These are phyloP conservation scores for Sigmodon hispidus DNA, from an alignment of 2,113 vertebrate species.

Conservation along the genomic window DNA sequence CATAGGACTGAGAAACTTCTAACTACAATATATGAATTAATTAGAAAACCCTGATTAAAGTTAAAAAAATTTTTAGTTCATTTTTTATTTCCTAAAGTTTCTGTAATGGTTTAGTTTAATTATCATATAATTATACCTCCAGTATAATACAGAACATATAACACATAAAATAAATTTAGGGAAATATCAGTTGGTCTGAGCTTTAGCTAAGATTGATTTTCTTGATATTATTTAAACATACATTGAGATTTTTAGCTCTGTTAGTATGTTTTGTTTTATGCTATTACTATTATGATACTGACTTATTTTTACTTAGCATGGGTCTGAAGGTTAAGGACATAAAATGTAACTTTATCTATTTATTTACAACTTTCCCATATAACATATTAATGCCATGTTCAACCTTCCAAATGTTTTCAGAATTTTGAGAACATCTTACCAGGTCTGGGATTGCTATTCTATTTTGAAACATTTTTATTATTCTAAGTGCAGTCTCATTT, in stretches of 20 bases:
- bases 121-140: not conserved
- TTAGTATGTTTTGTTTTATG: not conserved
- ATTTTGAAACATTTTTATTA: not conserved
- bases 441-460: not conserved
- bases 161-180: not conserved
- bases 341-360: not conserved
- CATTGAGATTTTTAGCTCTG: not conserved
- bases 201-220: constrained; percentile 7
- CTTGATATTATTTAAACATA: not conserved
- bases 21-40: too few relatives aligned
- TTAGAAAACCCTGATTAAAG: too few relatives aligned
- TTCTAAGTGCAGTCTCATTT: not conserved
- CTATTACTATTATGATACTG: not conserved
- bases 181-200: not conserved
- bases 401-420: constrained; percentile 18
- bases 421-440: not conserved
- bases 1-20: too few relatives aligned
- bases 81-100: not conserved
- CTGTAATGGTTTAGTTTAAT: not conserved
- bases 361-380: not conserved
- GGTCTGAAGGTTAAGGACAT: not conserved
- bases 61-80: not conserved
- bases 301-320: not conserved
- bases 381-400: not conserved
- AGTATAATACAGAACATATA: not conserved